Evolutionary conservation across 2,888 invertebrate genomes (phyloP).

Genomic region (Drosophila kokeensis): DNA sequence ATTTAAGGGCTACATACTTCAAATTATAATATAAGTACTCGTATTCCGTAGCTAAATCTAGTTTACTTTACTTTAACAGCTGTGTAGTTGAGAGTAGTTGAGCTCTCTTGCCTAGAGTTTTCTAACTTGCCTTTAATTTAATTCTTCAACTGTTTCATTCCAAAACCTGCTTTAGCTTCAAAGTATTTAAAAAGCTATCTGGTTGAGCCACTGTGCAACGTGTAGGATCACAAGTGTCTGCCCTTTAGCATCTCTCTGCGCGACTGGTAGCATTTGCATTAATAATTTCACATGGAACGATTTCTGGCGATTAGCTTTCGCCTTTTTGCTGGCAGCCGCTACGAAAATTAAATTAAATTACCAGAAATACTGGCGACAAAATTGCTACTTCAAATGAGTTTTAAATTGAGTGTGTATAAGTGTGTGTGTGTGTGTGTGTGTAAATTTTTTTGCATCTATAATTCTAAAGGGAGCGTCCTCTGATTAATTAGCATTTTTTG

Average conservation of each 20-base stretch:
- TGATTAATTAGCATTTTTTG: conserved; percentile 72
- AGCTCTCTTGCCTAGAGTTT: background rate
- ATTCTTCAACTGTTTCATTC: background rate
- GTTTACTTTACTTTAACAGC: background rate
- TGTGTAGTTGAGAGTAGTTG: background rate
- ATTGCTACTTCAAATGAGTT: conserved; percentile 20
- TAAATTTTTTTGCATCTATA: background rate
- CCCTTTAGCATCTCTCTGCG: background rate
- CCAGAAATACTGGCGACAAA: conserved; percentile 29
- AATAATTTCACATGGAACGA: conserved; percentile 66
- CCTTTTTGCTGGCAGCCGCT: conserved; percentile 23
- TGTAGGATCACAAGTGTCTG: background rate
- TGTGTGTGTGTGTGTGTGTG: background rate
- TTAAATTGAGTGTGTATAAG: conserved; percentile 11
- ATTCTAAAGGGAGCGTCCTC: conserved; percentile 7
- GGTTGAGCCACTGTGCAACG: conserved; percentile 16
- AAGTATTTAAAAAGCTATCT: background rate
- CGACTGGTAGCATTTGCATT: conserved; percentile 55
- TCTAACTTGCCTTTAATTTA: background rate
- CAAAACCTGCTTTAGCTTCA: background rate
- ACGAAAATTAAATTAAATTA: conserved; percentile 62
- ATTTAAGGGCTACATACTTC: background rate
- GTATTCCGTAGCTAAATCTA: too few species aligned
- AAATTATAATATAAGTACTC: too few species aligned
- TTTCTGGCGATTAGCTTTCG: conserved; percentile 63